Evolutionary conservation across 2,113 vertebrate species (phyloP).

Genomic region (Zingel zingel): DNA sequence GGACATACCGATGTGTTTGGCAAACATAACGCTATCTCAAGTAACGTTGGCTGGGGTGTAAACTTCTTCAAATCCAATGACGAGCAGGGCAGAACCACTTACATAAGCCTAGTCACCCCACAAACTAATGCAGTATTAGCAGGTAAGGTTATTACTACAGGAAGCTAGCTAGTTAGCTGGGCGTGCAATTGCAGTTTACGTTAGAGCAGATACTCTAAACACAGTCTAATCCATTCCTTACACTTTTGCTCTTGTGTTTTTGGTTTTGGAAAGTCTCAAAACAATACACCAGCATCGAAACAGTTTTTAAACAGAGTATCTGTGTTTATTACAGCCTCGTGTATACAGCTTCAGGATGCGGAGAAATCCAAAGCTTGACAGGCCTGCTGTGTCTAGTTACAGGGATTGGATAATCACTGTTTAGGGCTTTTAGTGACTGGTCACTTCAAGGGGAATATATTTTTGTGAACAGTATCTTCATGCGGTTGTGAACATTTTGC

Average conservation of each 20-base stretch:
- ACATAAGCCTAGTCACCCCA: background rate
- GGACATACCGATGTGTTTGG: background rate
- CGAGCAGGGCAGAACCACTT: background rate
- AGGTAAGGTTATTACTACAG: background rate
- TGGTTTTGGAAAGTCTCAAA: background rate
- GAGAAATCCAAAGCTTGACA: background rate
- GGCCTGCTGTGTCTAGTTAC: background rate
- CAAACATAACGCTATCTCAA: background rate
- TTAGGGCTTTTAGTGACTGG: background rate
- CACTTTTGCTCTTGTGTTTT: background rate
- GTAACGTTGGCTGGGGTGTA: background rate
- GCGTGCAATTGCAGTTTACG: background rate
- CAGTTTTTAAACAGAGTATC: background rate
- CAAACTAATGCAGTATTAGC: background rate
- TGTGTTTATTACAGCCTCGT: background rate
- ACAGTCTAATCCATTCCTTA: background rate
- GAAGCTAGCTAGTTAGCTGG: background rate
- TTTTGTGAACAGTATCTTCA: background rate
- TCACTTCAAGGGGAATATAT: constrained; percentile 4
- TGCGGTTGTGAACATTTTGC: constrained; percentile 8
- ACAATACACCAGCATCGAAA: background rate
- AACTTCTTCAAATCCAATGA: background rate
- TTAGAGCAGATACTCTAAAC: background rate
- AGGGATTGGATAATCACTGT: background rate
- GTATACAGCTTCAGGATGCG: background rate